A percentile compares a stretch with the other conserved stretches of the same genome.
Evolutionary conservation across 2,888 invertebrate genomes (phyloP).

Genomic region (Rotaria socialis): DNA sequence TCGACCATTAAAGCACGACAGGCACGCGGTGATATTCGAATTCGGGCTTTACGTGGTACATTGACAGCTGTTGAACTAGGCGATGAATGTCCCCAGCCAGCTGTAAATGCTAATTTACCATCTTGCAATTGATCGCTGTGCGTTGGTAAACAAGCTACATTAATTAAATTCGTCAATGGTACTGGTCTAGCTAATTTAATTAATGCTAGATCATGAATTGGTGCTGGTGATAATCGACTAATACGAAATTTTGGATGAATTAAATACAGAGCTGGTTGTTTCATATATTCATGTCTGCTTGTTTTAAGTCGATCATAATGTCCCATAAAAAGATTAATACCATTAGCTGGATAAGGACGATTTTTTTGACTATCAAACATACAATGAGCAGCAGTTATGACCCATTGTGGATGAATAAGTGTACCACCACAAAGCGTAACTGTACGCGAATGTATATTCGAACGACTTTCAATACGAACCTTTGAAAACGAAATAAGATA

Average conservation of each 20-base stretch:
- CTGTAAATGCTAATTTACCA: slow-evolving; percentile 17
- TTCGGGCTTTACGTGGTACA: not conserved
- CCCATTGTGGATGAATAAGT: slow-evolving; percentile 38
- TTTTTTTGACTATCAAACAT: not conserved
- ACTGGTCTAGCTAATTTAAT: not conserved
- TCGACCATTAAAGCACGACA: not conserved
- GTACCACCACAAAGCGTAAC: slow-evolving; percentile 19
- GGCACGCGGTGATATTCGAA: not conserved
- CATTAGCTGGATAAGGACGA: not conserved
- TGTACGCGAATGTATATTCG: not conserved
- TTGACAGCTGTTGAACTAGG: not conserved
- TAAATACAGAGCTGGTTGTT: not conserved
- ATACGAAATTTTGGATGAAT: slow-evolving; percentile 37
- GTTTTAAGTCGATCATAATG: not conserved
- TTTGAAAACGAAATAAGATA: not conserved
- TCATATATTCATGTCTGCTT: not conserved
- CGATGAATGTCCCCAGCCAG: slow-evolving; percentile 30
- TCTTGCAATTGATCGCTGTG: not conserved
- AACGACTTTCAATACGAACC: slow-evolving; percentile 20
- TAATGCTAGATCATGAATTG: slow-evolving; percentile 20
- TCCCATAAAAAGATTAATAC: not conserved
- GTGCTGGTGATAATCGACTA: not conserved
- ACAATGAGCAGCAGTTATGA: slow-evolving; percentile 34
- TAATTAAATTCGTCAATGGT: not conserved
- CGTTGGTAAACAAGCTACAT: slow-evolving; percentile 1